Evolutionary conservation across 2,797 vertebrate genomes (phyloP).

Genomic region (Schizopygopsis malacanthus): DNA sequence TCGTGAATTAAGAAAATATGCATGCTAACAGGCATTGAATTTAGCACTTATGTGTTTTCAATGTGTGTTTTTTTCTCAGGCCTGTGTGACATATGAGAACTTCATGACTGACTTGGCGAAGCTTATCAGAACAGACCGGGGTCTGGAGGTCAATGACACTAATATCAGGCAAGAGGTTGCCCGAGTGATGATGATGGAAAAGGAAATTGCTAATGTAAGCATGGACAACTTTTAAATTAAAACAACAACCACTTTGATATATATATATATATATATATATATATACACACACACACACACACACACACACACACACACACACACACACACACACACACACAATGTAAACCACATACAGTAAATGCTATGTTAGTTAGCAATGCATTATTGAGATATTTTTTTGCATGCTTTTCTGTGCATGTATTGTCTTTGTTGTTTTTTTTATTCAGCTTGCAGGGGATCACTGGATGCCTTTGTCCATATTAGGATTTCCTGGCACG

Average conservation of each 20-base stretch:
- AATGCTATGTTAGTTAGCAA: background rate
- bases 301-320: background rate
- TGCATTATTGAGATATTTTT: background rate
- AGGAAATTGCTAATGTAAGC: constrained; percentile 93
- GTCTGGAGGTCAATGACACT: constrained; percentile 73
- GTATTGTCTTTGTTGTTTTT: background rate
- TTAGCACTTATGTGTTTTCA: constrained; percentile 35
- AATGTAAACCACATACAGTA: background rate
- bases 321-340: background rate
- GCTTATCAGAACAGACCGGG: constrained; percentile 85
- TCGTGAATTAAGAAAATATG: constrained; percentile 40
- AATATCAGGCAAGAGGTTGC: constrained; percentile 80
- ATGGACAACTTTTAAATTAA: background rate
- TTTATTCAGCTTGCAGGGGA: no score
- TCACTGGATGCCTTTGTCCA: background rate
- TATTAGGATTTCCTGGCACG: background rate
- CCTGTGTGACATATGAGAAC: constrained; percentile 87
- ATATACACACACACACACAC: background rate
- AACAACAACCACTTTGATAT: background rate
- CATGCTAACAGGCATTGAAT: constrained; percentile 19
- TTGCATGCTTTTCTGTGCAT: background rate
- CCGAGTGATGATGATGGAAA: constrained; percentile 88
- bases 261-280: background rate
- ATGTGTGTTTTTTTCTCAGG: constrained; percentile 72
- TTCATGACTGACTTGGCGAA: constrained; percentile 91